Percentiles rank a stretch among this genome's conserved stretches.
Conservation (phyloP, 2,888 invertebrate genomes). For the Hirtodrosophila trivittata region DNA sequence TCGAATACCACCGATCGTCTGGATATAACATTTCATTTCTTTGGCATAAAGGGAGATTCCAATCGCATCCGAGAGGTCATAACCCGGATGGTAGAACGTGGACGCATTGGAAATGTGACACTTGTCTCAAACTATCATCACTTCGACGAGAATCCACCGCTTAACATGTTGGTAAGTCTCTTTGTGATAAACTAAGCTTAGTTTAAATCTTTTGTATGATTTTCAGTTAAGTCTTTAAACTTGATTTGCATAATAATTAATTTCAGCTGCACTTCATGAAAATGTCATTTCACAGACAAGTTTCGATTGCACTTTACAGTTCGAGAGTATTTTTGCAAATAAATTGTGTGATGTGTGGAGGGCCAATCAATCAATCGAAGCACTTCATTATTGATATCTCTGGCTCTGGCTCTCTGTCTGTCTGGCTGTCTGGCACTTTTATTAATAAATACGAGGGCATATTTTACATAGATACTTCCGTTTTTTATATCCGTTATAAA, state of each 20-base stretch:
- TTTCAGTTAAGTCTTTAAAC: too few species aligned
- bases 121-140: slow-evolving; percentile 88
- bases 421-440: slow-evolving; percentile 28
- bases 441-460: slow-evolving; percentile 21
- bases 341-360: neutral
- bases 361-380: slow-evolving; percentile 55
- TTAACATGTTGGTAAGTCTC: slow-evolving; percentile 87
- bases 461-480: slow-evolving; percentile 8
- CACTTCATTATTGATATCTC: slow-evolving; percentile 45
- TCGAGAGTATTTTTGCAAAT: slow-evolving; percentile 19
- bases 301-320: slow-evolving; percentile 17
- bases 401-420: too few species aligned
- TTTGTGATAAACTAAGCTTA: neutral
- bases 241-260: too few species aligned
- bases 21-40: slow-evolving; percentile 85
- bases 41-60: slow-evolving; percentile 83
- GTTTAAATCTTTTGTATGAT: neutral
- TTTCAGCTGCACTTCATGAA: too few species aligned
- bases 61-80: slow-evolving; percentile 84
- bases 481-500: slow-evolving; percentile 47
- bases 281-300: slow-evolving; percentile 3
- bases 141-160: slow-evolving; percentile 89
- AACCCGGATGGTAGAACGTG: slow-evolving; percentile 86
- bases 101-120: slow-evolving; percentile 86
- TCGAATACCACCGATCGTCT: slow-evolving; percentile 86